A percentile compares a stretch with the other conserved stretches of the same genome.
Evolutionary conservation across 2,113 vertebrate species (phyloP).

Genomic region (Nibea coibor): DNA sequence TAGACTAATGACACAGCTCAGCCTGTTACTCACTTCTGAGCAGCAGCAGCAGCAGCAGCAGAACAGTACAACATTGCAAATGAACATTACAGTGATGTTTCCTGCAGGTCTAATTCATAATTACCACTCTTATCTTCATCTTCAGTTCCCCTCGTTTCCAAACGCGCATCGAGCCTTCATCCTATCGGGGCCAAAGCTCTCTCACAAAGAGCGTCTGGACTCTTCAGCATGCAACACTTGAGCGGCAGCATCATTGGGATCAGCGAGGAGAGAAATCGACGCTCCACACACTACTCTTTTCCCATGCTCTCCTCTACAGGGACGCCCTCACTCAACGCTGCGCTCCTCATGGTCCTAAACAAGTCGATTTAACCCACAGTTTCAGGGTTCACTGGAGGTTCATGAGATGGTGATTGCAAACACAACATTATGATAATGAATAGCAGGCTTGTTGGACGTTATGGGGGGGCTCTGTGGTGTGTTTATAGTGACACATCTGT

Average conservation of each 20-base stretch:
- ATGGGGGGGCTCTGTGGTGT: background rate
- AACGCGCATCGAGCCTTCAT: conserved; percentile 45
- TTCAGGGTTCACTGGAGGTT: conserved; percentile 18
- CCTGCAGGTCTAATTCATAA: conserved; percentile 40
- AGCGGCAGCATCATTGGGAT: conserved; percentile 44
- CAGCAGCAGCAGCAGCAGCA: conserved; percentile 9
- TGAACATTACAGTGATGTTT: conserved; percentile 25
- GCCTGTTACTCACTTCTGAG: conserved; percentile 46
- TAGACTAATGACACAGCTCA: conserved; percentile 15
- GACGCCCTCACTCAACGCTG: conserved; percentile 36
- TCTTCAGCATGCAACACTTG: conserved; percentile 52
- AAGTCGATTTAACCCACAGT: background rate
- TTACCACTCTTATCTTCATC: conserved; percentile 81
- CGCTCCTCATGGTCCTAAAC: conserved; percentile 77
- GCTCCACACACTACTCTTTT: conserved; percentile 38
- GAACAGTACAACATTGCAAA: conserved; percentile 20
- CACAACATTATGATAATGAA: background rate
- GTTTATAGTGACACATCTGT: background rate
- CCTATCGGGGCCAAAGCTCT: conserved; percentile 14
- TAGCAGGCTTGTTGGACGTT: no score
- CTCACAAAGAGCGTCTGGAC: conserved; percentile 17
- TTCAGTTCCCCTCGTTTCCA: conserved; percentile 52
- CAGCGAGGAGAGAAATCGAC: conserved; percentile 23
- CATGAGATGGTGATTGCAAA: background rate
- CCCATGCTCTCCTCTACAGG: conserved; percentile 46